Evolutionary conservation across 1,140 invertebrate genomes (phyloP), one percentile per base, ranked within the genome.

Genomic region (Melitaea cinxia): DNA sequence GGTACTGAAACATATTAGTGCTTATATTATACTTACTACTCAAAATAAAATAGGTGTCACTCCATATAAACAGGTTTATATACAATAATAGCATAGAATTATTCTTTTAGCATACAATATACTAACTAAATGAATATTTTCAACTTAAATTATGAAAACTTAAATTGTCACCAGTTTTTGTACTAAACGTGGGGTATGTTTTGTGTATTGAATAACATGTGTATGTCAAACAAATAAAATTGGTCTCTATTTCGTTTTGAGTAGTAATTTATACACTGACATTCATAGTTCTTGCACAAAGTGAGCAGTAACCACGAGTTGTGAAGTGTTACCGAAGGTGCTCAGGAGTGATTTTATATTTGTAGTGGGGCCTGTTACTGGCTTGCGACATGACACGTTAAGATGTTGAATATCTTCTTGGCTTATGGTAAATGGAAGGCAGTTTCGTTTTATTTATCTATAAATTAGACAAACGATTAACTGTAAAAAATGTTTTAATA

Each of bases 291-390:
- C 19, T 17, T 49, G 53, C 50, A 55, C 55, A 61, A 60, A 57
- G 50, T 30, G 30, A 47, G 15, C 50, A 65, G 77, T 76, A 69
- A 72, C 69, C 68, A 50, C 60, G 59, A 77, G 80, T 83, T 84
- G 80, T 80, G 69, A 74, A 81, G 81, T 80, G 61, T 73, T 78
- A 77, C 59, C 73, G 77, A 83, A 78, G 84, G 85, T 88, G 85
- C 85, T 85, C 78, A 72, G 61, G 77, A 80, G 80, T 78, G 75
- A 78, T 75, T 71, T 82, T 75, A 69, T 68, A 68, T 50, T 49
- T 61, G 59, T 61, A 61, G 64, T 55, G 56, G 21, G 21, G 68
- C 52, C 62, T 52, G 64, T 65, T 73, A 66, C 70, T 73, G 77
- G 83, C 75, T 85, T 80, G 79, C 79, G 77, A 77, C 82, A 75